These are phyloP conservation scores for Andricus curvator DNA, from an alignment of 2,888 invertebrate genomes.

Conservation along the genomic window DNA sequence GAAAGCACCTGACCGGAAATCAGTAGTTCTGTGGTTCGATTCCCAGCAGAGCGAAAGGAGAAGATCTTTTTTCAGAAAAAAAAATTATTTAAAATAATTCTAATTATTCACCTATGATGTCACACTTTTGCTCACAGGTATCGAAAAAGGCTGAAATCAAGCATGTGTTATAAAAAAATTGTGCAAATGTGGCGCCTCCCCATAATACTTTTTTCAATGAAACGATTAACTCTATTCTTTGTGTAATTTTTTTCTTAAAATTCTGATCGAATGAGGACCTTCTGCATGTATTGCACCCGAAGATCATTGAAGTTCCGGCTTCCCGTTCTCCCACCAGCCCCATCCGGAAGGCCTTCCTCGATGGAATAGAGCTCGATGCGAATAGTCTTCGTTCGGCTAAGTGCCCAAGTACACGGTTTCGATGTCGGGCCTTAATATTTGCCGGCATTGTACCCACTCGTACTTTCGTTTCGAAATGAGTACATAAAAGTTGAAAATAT, in stretches of 20 bases:
- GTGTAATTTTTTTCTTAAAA: background rate
- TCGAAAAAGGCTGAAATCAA: too few relatives aligned
- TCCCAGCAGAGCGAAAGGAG: fast-evolving
- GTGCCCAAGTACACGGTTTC: conserved; percentile 49
- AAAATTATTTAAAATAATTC: too few relatives aligned
- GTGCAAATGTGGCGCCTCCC: too few relatives aligned
- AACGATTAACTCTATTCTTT: background rate
- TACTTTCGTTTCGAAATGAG: conserved; percentile 1
- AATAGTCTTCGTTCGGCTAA: conserved; percentile 56
- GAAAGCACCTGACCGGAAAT: too few relatives aligned
- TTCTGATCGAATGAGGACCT: conserved; percentile 12
- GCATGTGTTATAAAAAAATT: too few relatives aligned
- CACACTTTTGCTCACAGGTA: too few relatives aligned
- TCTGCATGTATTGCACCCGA: conserved; percentile 29
- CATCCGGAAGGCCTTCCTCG: conserved; percentile 59
- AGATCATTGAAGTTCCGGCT: conserved; percentile 55
- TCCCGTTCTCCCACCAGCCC: conserved; percentile 60
- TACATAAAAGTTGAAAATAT: background rate
- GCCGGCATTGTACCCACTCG: conserved; percentile 5
- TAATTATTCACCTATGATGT: too few relatives aligned
- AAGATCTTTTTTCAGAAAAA: too few relatives aligned
- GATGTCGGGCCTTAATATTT: conserved; percentile 23
- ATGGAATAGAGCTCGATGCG: conserved; percentile 52
- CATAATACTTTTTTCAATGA: background rate
- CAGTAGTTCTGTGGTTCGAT: too few relatives aligned